These are phyloP conservation scores for Troilus luridus DNA, from an alignment of 2,888 invertebrate species.

Conservation along the genomic window DNA sequence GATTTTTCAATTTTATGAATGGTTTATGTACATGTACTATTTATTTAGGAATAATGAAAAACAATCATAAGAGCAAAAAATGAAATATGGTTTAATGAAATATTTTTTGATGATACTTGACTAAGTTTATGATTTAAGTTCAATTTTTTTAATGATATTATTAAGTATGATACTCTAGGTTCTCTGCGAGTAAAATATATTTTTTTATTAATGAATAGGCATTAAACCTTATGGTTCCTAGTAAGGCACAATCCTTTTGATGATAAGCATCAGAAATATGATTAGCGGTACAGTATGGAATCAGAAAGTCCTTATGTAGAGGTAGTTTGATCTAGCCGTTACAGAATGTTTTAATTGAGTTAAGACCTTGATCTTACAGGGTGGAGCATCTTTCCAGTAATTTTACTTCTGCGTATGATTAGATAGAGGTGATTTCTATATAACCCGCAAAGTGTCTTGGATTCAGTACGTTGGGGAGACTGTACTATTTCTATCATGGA, in stretches of 20 bases:
- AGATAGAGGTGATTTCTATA: neutral
- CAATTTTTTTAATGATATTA: too few relatives aligned
- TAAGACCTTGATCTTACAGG: neutral
- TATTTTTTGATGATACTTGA: too few relatives aligned
- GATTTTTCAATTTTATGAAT: too few relatives aligned
- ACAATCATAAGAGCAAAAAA: too few relatives aligned
- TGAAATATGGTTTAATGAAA: too few relatives aligned
- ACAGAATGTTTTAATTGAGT: neutral
- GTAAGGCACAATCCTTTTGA: neutral
- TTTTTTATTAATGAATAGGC: neutral
- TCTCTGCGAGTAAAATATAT: neutral
- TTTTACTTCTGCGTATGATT: neutral
- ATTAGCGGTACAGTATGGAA: neutral
- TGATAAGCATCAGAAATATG: neutral
- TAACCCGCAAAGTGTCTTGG: neutral
- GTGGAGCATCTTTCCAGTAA: neutral
- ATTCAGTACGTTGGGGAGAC: neutral
- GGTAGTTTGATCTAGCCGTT: neutral
- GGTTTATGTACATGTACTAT: too few relatives aligned
- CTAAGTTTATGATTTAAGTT: too few relatives aligned
- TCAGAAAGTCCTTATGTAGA: constrained; percentile 18
- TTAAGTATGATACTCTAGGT: neutral
- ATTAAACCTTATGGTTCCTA: neutral
- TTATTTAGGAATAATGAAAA: too few relatives aligned
- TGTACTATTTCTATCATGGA: too few relatives aligned